Evolutionary conservation across 2,888 invertebrate genomes (phyloP).

Genomic region (Hypomecis punctinalis): DNA sequence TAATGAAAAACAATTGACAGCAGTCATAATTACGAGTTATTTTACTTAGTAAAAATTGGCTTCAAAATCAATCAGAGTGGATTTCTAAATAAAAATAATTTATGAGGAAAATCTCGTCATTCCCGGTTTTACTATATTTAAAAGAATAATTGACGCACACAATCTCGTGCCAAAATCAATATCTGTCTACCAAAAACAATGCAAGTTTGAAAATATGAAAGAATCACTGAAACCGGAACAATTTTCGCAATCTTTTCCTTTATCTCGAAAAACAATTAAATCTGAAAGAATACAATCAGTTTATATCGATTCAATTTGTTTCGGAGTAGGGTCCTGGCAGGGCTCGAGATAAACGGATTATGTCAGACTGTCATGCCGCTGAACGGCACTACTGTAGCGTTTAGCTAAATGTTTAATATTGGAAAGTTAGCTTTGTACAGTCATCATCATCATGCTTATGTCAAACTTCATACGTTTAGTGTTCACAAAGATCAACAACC

Average conservation of each 20-base stretch:
- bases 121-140: too few species aligned
- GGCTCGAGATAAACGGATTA: constrained; percentile 61
- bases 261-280: constrained; percentile 37
- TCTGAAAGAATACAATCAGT: constrained; percentile 49
- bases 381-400: constrained; percentile 21
- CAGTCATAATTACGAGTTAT: too few species aligned
- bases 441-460: too few species aligned
- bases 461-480: too few species aligned
- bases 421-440: too few species aligned
- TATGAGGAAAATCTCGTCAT: too few species aligned
- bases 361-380: constrained; percentile 55
- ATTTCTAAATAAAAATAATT: too few species aligned
- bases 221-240: constrained; percentile 14
- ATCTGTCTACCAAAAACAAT: neutral
- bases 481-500: too few species aligned
- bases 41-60: too few species aligned
- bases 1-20: too few species aligned
- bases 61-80: too few species aligned
- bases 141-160: too few species aligned
- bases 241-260: constrained; percentile 35
- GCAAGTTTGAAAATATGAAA: constrained; percentile 6
- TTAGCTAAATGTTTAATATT: constrained; percentile 23
- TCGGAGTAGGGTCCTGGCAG: constrained; percentile 44
- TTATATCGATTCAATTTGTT: constrained; percentile 56
- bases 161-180: neutral